phyloP scores from a whole-genome alignment of 2,797 vertebrate genomes.

The Sternarchorhynchus goeldii region DNA sequence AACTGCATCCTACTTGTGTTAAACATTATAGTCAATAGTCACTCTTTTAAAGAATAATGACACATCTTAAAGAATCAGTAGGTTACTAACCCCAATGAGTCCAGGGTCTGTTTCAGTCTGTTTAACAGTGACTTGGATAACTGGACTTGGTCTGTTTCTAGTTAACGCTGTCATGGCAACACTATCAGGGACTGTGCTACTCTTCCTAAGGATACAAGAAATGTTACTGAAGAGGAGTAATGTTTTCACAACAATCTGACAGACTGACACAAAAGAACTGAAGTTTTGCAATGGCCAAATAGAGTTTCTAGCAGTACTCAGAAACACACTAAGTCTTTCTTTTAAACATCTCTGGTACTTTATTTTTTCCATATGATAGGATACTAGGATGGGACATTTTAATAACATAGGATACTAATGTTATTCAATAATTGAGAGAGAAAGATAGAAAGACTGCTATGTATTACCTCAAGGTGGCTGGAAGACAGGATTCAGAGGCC shows the following conservation, averaged over 20 bases:
- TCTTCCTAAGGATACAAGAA: conserved; percentile 65
- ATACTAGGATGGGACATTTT: too few species aligned
- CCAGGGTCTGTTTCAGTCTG: conserved; percentile 77
- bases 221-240: neutral
- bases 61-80: neutral
- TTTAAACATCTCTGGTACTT: neutral
- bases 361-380: neutral
- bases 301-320: neutral
- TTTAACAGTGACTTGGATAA: conserved; percentile 83
- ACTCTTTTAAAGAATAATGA: neutral
- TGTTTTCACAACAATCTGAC: neutral
- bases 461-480: conserved; percentile 77
- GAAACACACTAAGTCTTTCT: neutral
- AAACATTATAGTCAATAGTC: neutral
- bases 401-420: neutral
- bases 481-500: conserved; percentile 73
- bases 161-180: conserved; percentile 75
- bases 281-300: neutral
- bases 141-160: conserved; percentile 77
- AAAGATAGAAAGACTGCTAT: neutral
- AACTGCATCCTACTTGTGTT: neutral
- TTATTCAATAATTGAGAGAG: conserved; percentile 3
- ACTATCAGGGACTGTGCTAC: conserved; percentile 77
- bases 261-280: neutral
- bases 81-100: conserved; percentile 78